Evolutionary conservation across 64 coral and sea anemone species (phyloP).

Genomic region (Stichodactyla mertensii): DNA sequence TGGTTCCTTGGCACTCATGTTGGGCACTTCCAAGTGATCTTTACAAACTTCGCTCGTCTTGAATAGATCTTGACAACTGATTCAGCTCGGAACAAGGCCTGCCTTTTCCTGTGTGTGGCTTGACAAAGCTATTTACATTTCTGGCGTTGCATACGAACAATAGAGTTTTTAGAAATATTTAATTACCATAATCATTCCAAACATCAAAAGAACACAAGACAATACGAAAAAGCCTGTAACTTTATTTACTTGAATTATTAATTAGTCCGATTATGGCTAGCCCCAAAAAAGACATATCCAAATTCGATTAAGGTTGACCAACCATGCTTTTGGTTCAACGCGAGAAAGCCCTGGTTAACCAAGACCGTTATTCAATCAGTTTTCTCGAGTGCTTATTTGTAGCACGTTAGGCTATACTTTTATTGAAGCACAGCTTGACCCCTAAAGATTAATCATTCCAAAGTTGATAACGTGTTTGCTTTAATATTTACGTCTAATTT

Average conservation of each 20-base stretch:
- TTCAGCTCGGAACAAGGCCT: slow-evolving; percentile 58
- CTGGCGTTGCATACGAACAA: slow-evolving; percentile 97
- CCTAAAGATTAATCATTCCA: slow-evolving; percentile 95
- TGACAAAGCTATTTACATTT: slow-evolving; percentile 99
- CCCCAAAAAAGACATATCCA: background rate
- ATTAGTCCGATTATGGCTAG: slow-evolving; percentile 15
- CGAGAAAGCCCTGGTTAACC: background rate
- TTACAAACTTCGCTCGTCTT: slow-evolving; percentile 36
- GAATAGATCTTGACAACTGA: slow-evolving; percentile 81
- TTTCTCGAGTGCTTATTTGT: slow-evolving; percentile 38
- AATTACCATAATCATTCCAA: slow-evolving; percentile 99
- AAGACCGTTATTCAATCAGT: slow-evolving; percentile 24
- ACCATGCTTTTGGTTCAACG: background rate
- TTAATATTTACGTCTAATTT: slow-evolving; percentile 98
- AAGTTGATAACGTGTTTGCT: slow-evolving; percentile 99
- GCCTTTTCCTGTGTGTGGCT: slow-evolving; percentile 84
- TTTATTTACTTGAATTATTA: slow-evolving; percentile 97
- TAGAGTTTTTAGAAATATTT: slow-evolving; percentile 99
- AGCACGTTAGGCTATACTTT: slow-evolving; percentile 58
- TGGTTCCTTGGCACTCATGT: slow-evolving; percentile 75
- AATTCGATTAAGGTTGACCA: background rate
- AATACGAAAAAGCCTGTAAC: slow-evolving; percentile 67
- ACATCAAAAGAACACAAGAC: slow-evolving; percentile 97
- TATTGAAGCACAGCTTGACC: slow-evolving; percentile 84
- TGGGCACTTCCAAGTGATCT: slow-evolving; percentile 46